Evolutionary conservation across 1,140 invertebrate genomes (phyloP).

Genomic region (Drosophila willistoni): DNA sequence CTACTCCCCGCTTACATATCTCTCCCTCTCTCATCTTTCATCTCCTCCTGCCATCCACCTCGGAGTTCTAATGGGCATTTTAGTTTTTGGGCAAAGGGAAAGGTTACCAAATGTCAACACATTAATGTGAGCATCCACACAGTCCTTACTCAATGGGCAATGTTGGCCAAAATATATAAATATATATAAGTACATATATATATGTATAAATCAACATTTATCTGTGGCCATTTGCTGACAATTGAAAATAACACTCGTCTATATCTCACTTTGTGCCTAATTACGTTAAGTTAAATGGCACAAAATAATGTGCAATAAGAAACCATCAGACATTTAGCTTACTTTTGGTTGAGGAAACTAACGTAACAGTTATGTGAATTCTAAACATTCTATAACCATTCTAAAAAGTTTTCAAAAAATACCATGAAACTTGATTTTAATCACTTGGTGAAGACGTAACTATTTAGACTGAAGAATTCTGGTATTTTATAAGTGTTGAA

Average conservation of each 20-base stretch:
- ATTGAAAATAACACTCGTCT: constrained; percentile 50
- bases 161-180: constrained; percentile 35
- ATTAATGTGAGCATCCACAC: constrained; percentile 53
- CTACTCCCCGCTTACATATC: not conserved
- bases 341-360: not conserved
- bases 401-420: too few relatives aligned
- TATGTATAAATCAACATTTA: constrained; percentile 60
- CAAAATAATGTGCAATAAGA: constrained; percentile 3
- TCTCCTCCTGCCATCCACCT: not conserved
- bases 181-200: constrained; percentile 20
- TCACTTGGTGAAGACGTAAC: too few relatives aligned
- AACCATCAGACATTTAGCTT: not conserved
- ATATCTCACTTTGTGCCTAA: constrained; percentile 18
- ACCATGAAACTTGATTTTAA: too few relatives aligned
- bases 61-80: constrained; percentile 27
- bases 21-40: not conserved
- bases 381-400: too few relatives aligned
- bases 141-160: not conserved
- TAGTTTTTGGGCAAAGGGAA: constrained; percentile 30
- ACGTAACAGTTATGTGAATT: not conserved
- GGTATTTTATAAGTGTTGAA: too few relatives aligned
- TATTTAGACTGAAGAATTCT: too few relatives aligned
- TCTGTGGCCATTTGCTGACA: constrained; percentile 49
- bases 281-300: constrained; percentile 19
- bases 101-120: constrained; percentile 66